Evolutionary conservation across 2,113 vertebrate genomes (phyloP), one percentile per base, ranked within the genome.

Genomic region (Xyliphius kryptos): DNA sequence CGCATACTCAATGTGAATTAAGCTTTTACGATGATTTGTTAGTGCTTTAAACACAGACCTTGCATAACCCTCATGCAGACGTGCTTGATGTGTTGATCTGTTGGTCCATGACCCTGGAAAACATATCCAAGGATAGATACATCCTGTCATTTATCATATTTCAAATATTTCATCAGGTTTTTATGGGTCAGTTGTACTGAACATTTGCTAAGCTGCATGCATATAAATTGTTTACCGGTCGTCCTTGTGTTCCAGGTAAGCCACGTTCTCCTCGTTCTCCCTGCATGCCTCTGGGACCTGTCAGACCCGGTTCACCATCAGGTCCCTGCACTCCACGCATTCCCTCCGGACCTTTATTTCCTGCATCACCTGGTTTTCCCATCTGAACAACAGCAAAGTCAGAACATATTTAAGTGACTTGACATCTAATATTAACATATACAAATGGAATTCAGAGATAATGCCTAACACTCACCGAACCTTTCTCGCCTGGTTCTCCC

Each of bases 21-120:
- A n/a, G n/a, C n/a, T n/a, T n/a, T n/a, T n/a, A n/a, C n/a, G n/a
- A n/a, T n/a, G n/a, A n/a, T n/a, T n/a, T n/a, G n/a, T n/a, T n/a
- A n/a, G n/a, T n/a, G n/a, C n/a, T n/a, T n/a, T n/a, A n/a, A n/a
- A n/a, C n/a, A 77, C 78, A 90, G 87, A 97, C 94, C 93, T 91
- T 97, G 95, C 84, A 98, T 90, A 52, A 97, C 91, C 78, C 95
- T 90, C 89, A 93, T 91, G 89, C 95, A 98, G 61, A 98, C 94
- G 65, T 95, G 90, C 73, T 92, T 94, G 70, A 98, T 94, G 72
- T 95, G 91, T 57, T 90, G 85, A 74, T 98, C 92, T 0, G 85
- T 91, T 1, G 92, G 92, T 37, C 85, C 76, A 85, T 87, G 91
- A 16, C 95, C 95, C 95, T 98, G 77, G n/a, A n/a, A n/a, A n/a